Percentiles rank a stretch among this genome's conserved stretches.
Evolutionary conservation across 1,140 invertebrate species (phyloP).

Genomic region (Pinna nobilis): DNA sequence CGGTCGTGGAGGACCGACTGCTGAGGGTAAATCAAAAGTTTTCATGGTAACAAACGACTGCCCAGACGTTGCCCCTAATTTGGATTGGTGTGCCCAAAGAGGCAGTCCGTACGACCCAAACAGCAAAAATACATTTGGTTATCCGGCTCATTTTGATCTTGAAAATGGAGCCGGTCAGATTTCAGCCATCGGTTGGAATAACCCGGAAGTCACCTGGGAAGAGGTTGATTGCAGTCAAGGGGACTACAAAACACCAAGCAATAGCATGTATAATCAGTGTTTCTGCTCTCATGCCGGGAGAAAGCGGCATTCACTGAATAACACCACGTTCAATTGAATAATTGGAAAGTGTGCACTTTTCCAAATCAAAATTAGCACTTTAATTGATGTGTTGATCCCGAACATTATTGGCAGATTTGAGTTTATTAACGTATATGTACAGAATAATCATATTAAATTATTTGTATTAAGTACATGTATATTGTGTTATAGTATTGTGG

Average conservation of each 20-base stretch:
- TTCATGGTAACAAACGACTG: conserved; percentile 63
- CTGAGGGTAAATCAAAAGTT: conserved; percentile 21
- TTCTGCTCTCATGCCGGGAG: conserved; percentile 37
- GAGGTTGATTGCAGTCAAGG: conserved; percentile 46
- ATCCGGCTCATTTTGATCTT: conserved; percentile 60
- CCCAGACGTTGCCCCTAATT: conserved; percentile 51
- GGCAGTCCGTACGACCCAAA: conserved; percentile 19
- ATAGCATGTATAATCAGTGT: conserved; percentile 33
- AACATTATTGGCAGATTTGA: too few relatives aligned
- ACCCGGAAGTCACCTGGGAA: conserved; percentile 63
- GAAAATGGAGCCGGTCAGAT: conserved; percentile 51
- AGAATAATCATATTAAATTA: too few relatives aligned
- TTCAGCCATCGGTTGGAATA: conserved; percentile 50
- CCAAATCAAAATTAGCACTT: background rate
- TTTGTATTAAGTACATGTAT: too few relatives aligned
- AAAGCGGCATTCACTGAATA: conserved; percentile 9
- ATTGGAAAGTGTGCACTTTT: too few relatives aligned
- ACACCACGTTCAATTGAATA: background rate
- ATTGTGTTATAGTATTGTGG: too few relatives aligned
- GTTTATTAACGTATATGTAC: too few relatives aligned
- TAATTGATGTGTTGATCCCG: background rate
- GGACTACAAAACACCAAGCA: conserved; percentile 27
- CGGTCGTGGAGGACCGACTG: conserved; percentile 38
- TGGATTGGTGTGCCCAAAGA: conserved; percentile 58
- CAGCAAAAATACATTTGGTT: conserved; percentile 50